Evolutionary conservation across 2,888 invertebrate genomes (phyloP), one percentile per base, ranked within the genome.

Genomic region (Cryptops parisi): DNA sequence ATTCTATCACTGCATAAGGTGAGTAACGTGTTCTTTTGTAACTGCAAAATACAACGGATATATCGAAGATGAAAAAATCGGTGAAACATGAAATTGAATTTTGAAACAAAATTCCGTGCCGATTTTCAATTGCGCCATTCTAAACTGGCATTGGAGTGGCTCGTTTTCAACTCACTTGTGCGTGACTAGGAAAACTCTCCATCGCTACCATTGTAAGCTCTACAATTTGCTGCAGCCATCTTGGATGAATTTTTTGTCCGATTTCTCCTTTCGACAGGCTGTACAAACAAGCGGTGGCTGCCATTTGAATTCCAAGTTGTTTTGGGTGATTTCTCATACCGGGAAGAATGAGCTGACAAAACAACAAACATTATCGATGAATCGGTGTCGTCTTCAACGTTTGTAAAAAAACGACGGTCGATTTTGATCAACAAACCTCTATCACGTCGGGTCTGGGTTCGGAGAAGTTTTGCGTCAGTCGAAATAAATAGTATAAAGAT

Each of bases 1-100:
- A 84, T 81, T 59, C 81, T 72, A 65, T 84, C 83, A 65, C 80
- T 82, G 68, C 84, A 84, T 47, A 84, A 69, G 2, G 80, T 83
- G 47, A 84, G 68, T 58, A 84, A 67, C 1, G 79, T 78, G 64
- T 83, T 83, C 63, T 82, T 83, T 64, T 82, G 82, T 43, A 83
- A 69, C 70, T 76, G 67, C 57, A 59, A 58, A n/a, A n/a, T n/a
- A n/a, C n/a, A n/a, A n/a, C n/a, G n/a, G n/a, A n/a, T n/a, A n/a
- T n/a, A n/a, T n/a, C n/a, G n/a, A 33, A 33, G 15, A 33, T 9
- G 15, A 33, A 33, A 15, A 9, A 33, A 33, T 33, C 33, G 15
- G 33, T 33, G 33, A 33, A 33, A 33, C 6, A 15, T 33, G 15
- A 33, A 33, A 15, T 33, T 33, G 33, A 33, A 33, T 33, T n/a